phyloP scores from a whole-genome alignment of 2,888 invertebrate species.

The Apotomis capreana region DNA sequence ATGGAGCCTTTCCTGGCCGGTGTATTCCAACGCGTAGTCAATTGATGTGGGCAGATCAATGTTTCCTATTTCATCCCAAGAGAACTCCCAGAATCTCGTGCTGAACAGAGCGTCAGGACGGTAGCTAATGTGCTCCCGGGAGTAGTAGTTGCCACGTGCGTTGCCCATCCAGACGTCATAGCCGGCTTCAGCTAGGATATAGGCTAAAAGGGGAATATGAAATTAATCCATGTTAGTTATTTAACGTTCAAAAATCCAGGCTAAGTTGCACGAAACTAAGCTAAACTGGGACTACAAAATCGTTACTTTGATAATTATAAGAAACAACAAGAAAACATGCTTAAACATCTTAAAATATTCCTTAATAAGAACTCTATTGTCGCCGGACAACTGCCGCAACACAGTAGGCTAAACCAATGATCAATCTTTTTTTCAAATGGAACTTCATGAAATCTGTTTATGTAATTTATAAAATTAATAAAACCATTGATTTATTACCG shows the following conservation, averaged over 20 bases:
- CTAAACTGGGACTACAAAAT: too few relatives aligned
- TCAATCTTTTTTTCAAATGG: too few relatives aligned
- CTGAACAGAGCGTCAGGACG: slow-evolving; percentile 62
- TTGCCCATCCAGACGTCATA: slow-evolving; percentile 93
- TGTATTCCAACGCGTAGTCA: slow-evolving; percentile 85
- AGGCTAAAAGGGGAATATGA: slow-evolving; percentile 56
- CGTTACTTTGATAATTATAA: too few relatives aligned
- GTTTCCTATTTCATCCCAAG: slow-evolving; percentile 92
- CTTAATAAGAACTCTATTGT: too few relatives aligned
- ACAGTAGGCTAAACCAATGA: too few relatives aligned
- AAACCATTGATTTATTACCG: slow-evolving; percentile 69
- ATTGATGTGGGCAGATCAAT: slow-evolving; percentile 92
- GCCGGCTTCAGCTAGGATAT: slow-evolving; percentile 85
- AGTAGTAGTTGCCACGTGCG: slow-evolving; percentile 88
- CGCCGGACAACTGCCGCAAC: too few relatives aligned
- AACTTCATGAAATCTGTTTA: too few relatives aligned
- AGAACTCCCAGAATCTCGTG: slow-evolving; percentile 86
- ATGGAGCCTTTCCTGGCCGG: slow-evolving; percentile 84
- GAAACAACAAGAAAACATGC: too few relatives aligned
- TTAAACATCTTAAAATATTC: too few relatives aligned
- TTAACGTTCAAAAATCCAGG: too few relatives aligned
- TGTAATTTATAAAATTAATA: neutral
- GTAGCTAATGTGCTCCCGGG: slow-evolving; percentile 79
- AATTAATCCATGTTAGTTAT: too few relatives aligned
- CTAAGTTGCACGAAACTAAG: too few relatives aligned